Evolutionary conservation across 2,888 invertebrate species (phyloP), one percentile per base, ranked within the genome.

Genomic region (Limnephilus auricula): DNA sequence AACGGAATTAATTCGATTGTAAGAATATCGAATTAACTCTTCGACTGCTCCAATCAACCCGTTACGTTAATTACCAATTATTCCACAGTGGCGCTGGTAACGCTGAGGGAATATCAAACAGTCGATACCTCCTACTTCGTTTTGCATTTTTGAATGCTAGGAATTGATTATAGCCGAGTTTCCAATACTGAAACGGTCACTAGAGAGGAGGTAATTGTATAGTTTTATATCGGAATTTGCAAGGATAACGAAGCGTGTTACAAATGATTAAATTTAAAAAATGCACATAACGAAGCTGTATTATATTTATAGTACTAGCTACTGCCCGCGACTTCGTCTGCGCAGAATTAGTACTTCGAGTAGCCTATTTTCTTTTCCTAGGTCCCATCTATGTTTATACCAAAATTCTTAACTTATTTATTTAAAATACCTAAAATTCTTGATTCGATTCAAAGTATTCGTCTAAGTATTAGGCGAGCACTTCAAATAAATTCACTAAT

Each of bases 11-110:
- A 90, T 87, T 34, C 90, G 32, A 87, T 91, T 91, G 90, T 45
- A 91, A 90, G 90, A 91, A 91, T 80, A 91, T 91, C 82, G 79
- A 80, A 90, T 91, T 90, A 90, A 65, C 15, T 25, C 65, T 65
- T 65, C 25, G 65, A 87, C 18, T 30, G 87, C 78, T 87, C 65
- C 87, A 87, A 87, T 87, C 87, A 87, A 87, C 87, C 30, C 87
- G 87, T 87, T 87, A 87, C 65, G 31, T 34, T 87, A 15, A 87
- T 87, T 50, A 13, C 32, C 65, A 40, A 87, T 78, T 65, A 30
- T 87, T 87, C 65, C 31, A 31, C 50, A 65, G 15, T 32, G 87
- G 65, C 6, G 13, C 31, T 5, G 18, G 40, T 12, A 45, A 85
- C 40, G 85, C 25, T 34, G 50, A 25, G 87, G 18, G 87, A 87